Evolutionary conservation across 2,113 vertebrate genomes (phyloP).

Genomic region (Megaceryle torquata): DNA sequence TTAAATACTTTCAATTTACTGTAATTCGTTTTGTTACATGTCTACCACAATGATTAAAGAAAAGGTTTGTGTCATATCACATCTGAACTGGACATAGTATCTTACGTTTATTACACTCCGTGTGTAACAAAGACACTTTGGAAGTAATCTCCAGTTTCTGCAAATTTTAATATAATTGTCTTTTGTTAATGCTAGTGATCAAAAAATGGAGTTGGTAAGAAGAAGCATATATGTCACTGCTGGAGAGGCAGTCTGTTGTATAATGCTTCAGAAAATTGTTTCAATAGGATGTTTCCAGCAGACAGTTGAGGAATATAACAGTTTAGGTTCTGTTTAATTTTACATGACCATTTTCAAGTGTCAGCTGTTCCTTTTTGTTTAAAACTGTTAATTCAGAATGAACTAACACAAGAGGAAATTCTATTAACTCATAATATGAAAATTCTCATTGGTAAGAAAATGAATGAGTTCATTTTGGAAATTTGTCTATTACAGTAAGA

Average conservation of each 20-base stretch:
- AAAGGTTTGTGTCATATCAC: not conserved
- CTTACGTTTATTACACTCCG: not conserved
- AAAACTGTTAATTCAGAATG: conserved; percentile 33
- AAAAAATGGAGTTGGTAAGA: not conserved
- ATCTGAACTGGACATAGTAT: not conserved
- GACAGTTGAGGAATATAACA: not conserved
- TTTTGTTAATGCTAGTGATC: conserved; percentile 8
- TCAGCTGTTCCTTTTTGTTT: not conserved
- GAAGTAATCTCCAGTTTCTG: not conserved
- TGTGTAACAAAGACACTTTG: not conserved
- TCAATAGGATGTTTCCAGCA: not conserved
- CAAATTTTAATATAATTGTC: not conserved
- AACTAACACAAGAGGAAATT: conserved; percentile 29
- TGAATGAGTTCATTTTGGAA: conserved; percentile 6
- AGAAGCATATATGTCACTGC: not conserved
- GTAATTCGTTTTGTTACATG: not conserved
- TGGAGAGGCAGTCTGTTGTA: not conserved
- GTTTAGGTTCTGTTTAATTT: conserved; percentile 3
- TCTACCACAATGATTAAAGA: not conserved
- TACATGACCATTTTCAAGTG: conserved; percentile 16
- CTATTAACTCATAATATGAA: conserved; percentile 21
- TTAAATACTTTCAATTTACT: not conserved
- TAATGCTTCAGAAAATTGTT: not conserved
- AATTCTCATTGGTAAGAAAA: conserved; percentile 47
- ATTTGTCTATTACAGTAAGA: not conserved